phyloP scores from a whole-genome alignment of 2,888 invertebrate species.

The Leucoptera coffeella region DNA sequence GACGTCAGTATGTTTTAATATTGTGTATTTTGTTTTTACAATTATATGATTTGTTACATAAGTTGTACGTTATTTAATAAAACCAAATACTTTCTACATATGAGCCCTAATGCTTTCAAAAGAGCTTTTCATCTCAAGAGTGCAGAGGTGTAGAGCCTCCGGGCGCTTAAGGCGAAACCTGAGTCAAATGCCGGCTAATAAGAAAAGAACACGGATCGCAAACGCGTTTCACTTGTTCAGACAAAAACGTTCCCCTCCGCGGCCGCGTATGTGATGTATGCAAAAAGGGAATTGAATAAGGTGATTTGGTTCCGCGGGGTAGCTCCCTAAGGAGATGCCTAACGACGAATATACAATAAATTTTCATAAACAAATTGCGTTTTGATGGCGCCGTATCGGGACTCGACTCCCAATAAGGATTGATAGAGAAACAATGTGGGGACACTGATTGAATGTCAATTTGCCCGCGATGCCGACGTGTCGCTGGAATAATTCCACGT shows the following conservation, averaged over 20 bases:
- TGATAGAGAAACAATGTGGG: constrained; percentile 50
- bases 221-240: constrained; percentile 50
- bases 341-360: constrained; percentile 54
- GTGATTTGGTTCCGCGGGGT: constrained; percentile 47
- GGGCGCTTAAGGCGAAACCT: too few species aligned
- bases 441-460: constrained; percentile 52
- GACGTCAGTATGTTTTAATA: too few species aligned
- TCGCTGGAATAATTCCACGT: constrained; percentile 27
- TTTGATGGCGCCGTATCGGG: constrained; percentile 45
- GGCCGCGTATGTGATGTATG: constrained; percentile 45
- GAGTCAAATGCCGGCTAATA: constrained; percentile 50
- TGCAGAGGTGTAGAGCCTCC: too few species aligned
- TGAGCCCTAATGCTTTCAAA: too few species aligned
- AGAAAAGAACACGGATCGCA: constrained; percentile 41
- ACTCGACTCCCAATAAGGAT: constrained; percentile 43
- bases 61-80: too few species aligned
- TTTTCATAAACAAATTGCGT: constrained; percentile 55
- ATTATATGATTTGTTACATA: too few species aligned
- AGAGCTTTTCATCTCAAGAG: too few species aligned
- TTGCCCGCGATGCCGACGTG: constrained; percentile 16
- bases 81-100: too few species aligned
- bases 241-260: constrained; percentile 42
- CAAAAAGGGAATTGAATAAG: constrained; percentile 55
- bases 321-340: constrained; percentile 49
- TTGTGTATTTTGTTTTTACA: too few species aligned